Base-by-base conservation (phyloP, 2,113 vertebrate species). In the Turdus rufiventris region DNA sequence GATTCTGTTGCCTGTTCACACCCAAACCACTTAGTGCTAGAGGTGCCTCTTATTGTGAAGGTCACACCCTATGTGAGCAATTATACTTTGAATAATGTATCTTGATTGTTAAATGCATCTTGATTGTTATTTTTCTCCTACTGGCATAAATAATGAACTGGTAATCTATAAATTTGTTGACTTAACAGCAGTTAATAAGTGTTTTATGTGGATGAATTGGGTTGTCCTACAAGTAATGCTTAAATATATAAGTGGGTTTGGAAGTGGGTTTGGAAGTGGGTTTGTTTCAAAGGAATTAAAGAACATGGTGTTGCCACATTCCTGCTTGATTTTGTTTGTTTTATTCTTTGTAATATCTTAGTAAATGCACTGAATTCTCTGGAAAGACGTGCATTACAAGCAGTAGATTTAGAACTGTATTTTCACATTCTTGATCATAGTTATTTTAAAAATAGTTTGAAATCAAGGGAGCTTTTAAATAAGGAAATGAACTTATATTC, bases 51-150 rank as follows among this genome's bases (percentile, higher is more conserved):
- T 91, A 54, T 8, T 53, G 51, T 91, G 89, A 94, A 93, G 85
- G 90, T 74, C 94, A 89, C 92, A 91, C 91, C 40, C 93, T 95
- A 15, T 54, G 40, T 51, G 51, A 63, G 87, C 86, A 95, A 71
- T 96, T 96, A 93, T 62, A 53, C 71, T 85, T 93, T 81, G 76
- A 77, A 63, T 85, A 95, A 91, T 90, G 31, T 43, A 80, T 95
- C 73, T 92, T 96, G 81, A 89, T 94, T 95, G 33, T 94, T 85
- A 91, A 92, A 95, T 94, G 60, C 42, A 79, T 84, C 63, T 87
- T 95, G 75, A 87, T 94, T 94, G 87, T 85, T 96, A 82, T 88
- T 93, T 94, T 95, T 96, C 57, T 91, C 33, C 57, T 84, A 36
- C 48, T 78, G 36, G 70, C 91, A 88, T 65, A 96, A 96, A 93